These are phyloP conservation scores for Malurus splendens DNA, from an alignment of 2,797 vertebrate genomes.

Conservation along the genomic window DNA sequence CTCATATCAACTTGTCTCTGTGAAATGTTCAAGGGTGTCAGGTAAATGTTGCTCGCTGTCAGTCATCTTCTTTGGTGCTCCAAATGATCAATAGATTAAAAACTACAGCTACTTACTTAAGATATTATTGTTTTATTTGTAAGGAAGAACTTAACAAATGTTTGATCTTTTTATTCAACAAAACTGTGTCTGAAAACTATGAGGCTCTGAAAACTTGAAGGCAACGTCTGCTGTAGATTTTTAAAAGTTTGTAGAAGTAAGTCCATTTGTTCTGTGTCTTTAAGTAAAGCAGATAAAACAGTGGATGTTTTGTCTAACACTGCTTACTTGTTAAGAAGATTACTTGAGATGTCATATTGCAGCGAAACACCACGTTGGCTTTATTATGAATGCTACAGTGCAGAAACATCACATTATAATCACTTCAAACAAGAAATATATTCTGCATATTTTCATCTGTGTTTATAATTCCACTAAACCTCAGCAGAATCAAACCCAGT, in stretches of 20 bases:
- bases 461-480: slow-evolving; percentile 72
- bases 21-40: slow-evolving; percentile 80
- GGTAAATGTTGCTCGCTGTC: slow-evolving; percentile 82
- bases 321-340: slow-evolving; percentile 73
- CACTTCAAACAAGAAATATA: slow-evolving; percentile 71
- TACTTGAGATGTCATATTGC: slow-evolving; percentile 63
- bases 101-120: slow-evolving; percentile 64
- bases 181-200: slow-evolving; percentile 29
- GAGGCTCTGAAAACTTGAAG: slow-evolving; percentile 45
- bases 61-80: slow-evolving; percentile 77
- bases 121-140: slow-evolving; percentile 75
- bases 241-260: slow-evolving; percentile 61
- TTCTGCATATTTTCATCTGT: slow-evolving; percentile 69
- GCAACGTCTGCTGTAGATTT: slow-evolving; percentile 37
- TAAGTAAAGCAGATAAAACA: slow-evolving; percentile 49
- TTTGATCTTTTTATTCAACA: slow-evolving; percentile 49
- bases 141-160: slow-evolving; percentile 64
- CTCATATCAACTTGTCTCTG: slow-evolving; percentile 83
- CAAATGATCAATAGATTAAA: slow-evolving; percentile 79
- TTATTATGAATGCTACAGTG: slow-evolving; percentile 68
- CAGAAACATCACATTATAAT: slow-evolving; percentile 71
- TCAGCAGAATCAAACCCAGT: slow-evolving; percentile 66
- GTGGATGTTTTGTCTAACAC: slow-evolving; percentile 61
- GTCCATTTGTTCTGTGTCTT: slow-evolving; percentile 57
- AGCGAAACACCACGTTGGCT: slow-evolving; percentile 55